Evolutionary conservation across 2,888 invertebrate genomes (phyloP).

Genomic region (Ophioninae sp.): DNA sequence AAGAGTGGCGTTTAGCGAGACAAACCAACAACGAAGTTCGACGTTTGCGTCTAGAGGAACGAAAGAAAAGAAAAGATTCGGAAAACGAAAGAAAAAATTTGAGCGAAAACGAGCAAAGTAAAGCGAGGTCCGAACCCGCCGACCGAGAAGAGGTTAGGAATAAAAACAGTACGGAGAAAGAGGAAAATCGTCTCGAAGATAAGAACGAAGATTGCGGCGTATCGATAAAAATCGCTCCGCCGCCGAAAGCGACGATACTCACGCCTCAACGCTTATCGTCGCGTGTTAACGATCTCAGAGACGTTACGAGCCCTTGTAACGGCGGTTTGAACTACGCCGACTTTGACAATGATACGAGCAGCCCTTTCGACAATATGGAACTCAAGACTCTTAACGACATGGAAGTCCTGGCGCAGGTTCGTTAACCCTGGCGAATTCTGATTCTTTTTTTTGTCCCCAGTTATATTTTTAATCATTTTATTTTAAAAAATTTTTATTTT

Average conservation of each 20-base stretch:
- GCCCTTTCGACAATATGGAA: conserved; percentile 96
- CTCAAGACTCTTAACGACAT: conserved; percentile 95
- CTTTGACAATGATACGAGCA: conserved; percentile 95
- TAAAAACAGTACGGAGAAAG: conserved; percentile 76
- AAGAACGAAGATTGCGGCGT: conserved; percentile 43
- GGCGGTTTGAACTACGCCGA: conserved; percentile 84
- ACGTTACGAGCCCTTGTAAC: conserved; percentile 69
- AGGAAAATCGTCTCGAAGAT: conserved; percentile 38
- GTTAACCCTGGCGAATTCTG: no score
- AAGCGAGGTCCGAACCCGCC: conserved; percentile 6
- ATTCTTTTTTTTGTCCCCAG: no score
- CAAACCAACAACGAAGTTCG: conserved; percentile 85
- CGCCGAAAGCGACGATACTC: conserved; percentile 81
- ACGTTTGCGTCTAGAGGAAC: conserved; percentile 83
- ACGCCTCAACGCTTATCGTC: conserved; percentile 77
- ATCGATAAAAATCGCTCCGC: conserved; percentile 76
- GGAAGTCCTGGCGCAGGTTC: conserved; percentile 92
- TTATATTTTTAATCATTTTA: no score
- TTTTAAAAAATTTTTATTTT: no score
- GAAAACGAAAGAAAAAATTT: conserved; percentile 30
- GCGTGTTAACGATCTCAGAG: conserved; percentile 72
- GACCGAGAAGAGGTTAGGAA: conserved; percentile 81
- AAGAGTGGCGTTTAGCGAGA: conserved; percentile 87
- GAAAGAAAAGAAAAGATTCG: conserved; percentile 83
- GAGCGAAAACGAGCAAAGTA: conserved; percentile 27